These are phyloP conservation scores for Pristionchus fissidentatus DNA, from an alignment of 2,888 invertebrate species.

Conservation along the genomic window DNA sequence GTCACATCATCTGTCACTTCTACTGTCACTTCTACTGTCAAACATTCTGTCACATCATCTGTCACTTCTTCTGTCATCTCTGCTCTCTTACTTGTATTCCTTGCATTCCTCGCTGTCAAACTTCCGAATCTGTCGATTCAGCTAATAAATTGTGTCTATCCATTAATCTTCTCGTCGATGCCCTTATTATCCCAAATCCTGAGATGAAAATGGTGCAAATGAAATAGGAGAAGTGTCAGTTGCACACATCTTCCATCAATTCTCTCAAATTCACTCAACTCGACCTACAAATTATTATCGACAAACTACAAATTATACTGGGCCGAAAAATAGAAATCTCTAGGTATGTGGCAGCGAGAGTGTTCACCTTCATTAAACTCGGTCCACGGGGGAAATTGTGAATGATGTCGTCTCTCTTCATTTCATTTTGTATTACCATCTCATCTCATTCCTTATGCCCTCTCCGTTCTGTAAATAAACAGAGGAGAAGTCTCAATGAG, in stretches of 20 bases:
- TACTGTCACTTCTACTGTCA: background rate
- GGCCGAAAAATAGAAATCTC: too few relatives aligned
- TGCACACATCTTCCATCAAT: too few relatives aligned
- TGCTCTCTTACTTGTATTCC: background rate
- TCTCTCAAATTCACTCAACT: background rate
- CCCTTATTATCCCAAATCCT: background rate
- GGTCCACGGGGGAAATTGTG: too few relatives aligned
- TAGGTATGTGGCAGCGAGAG: background rate
- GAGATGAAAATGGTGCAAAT: too few relatives aligned
- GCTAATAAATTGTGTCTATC: constrained; percentile 26
- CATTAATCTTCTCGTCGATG: background rate
- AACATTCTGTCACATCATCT: background rate
- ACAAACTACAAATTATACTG: too few relatives aligned
- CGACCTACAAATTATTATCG: background rate
- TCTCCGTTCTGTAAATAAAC: background rate
- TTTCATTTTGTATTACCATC: background rate
- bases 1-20: background rate
- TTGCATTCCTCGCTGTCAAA: constrained; percentile 25
- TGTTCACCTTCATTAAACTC: too few relatives aligned
- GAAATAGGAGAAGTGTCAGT: too few relatives aligned
- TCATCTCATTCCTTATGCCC: background rate
- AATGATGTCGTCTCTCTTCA: too few relatives aligned
- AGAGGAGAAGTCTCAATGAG: background rate
- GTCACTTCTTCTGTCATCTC: background rate
- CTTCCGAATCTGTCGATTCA: constrained; percentile 21